A percentile compares a stretch with the other conserved stretches of the same genome.
phyloP scores from a whole-genome alignment of 2,113 vertebrate species.

The Odontophorus gujanensis region DNA sequence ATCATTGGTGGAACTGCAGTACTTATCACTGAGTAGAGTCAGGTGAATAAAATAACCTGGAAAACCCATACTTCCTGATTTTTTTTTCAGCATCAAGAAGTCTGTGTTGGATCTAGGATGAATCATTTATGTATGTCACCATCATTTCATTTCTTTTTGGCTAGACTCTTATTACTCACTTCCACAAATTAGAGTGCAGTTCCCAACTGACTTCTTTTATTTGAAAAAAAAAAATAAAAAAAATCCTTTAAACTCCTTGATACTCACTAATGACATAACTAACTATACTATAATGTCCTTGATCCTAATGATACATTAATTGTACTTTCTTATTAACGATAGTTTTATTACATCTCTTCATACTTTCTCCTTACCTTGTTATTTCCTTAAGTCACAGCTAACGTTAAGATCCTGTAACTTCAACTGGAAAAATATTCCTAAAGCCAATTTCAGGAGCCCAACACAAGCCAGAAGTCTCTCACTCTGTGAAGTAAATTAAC shows the following conservation, averaged over 20 bases:
- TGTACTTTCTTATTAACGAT: background rate
- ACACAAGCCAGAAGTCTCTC: background rate
- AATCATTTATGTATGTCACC: background rate
- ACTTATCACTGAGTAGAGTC: background rate
- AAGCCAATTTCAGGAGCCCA: background rate
- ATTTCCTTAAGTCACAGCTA: background rate
- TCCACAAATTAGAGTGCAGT: background rate
- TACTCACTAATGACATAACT: background rate
- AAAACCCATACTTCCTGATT: background rate
- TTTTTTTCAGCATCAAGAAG: background rate
- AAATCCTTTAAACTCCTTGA: constrained; percentile 16
- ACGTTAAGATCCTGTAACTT: constrained; percentile 1
- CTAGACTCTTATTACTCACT: background rate
- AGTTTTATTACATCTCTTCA: background rate
- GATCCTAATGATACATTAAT: constrained; percentile 44
- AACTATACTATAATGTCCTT: constrained; percentile 25
- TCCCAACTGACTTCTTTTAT: background rate
- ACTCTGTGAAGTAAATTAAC: background rate
- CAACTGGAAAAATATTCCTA: background rate
- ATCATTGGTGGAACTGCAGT: background rate
- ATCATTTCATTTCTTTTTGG: background rate
- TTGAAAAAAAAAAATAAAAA: background rate
- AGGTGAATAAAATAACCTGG: background rate
- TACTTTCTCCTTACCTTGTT: constrained; percentile 34
- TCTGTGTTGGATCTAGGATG: background rate